Evolutionary conservation across 2,797 vertebrate species (phyloP).

Genomic region (Epinephelus coioides): DNA sequence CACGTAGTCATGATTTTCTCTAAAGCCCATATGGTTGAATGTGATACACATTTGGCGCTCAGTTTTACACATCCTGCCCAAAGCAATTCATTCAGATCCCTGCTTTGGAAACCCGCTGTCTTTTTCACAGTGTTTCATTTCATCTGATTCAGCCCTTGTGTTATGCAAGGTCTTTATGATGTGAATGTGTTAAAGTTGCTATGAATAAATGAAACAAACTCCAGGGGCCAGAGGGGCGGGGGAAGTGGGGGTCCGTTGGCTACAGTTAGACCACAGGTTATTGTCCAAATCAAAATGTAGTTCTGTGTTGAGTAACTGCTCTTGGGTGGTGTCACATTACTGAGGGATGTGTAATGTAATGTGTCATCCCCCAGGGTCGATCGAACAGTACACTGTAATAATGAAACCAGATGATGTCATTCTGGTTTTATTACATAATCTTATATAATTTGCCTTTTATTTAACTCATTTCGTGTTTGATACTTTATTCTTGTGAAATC

Average conservation of each 20-base stretch:
- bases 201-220: slow-evolving; percentile 57
- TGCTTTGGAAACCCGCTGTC: slow-evolving; percentile 17
- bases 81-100: slow-evolving; percentile 38
- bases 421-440: slow-evolving; percentile 48
- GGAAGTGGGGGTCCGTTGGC: slow-evolving; percentile 28
- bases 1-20: slow-evolving; percentile 31
- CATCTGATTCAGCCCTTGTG: slow-evolving; percentile 30
- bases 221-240: slow-evolving; percentile 6
- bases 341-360: slow-evolving; percentile 71
- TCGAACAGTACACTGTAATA: slow-evolving; percentile 51
- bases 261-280: slow-evolving; percentile 63
- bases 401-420: slow-evolving; percentile 64
- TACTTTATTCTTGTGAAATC: slow-evolving; percentile 34
- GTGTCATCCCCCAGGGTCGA: slow-evolving; percentile 52
- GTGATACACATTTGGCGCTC: slow-evolving; percentile 43
- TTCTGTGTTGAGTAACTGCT: slow-evolving; percentile 66
- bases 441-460: slow-evolving; percentile 24
- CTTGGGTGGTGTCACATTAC: slow-evolving; percentile 69
- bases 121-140: slow-evolving; percentile 32
- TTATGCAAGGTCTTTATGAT: slow-evolving; percentile 53
- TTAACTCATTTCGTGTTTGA: slow-evolving; percentile 11
- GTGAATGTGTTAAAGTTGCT: slow-evolving; percentile 53
- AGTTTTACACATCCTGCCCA: slow-evolving; percentile 45
- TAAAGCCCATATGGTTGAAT: slow-evolving; percentile 33
- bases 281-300: slow-evolving; percentile 56